Percentiles rank a stretch among this genome's conserved stretches.
phyloP scores from a whole-genome alignment of 2,113 vertebrate species.

The Neodon shergylaensis region DNA sequence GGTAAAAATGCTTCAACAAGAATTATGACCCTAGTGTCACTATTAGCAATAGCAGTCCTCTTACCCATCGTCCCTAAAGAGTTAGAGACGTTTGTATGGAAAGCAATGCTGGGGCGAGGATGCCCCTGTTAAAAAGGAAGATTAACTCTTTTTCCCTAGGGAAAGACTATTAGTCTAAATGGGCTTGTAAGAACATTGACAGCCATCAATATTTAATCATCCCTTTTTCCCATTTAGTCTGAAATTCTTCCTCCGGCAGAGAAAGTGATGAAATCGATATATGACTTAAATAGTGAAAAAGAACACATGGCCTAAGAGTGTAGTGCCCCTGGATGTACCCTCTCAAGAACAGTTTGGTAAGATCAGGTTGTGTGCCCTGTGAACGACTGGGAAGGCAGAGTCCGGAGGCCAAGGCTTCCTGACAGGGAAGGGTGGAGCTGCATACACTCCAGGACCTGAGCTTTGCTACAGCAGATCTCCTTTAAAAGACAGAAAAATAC shows the following conservation, averaged over 20 bases:
- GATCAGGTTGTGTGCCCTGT: neutral
- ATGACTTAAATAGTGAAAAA: conserved; percentile 4
- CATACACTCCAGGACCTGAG: neutral
- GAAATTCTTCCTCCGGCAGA: conserved; percentile 57
- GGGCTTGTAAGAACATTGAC: conserved; percentile 46
- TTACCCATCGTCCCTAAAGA: neutral
- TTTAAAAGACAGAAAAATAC: conserved; percentile 10
- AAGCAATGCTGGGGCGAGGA: neutral
- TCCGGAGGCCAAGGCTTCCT: neutral
- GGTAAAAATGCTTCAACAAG: conserved; percentile 51
- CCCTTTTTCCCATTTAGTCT: conserved; percentile 60
- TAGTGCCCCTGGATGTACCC: neutral
- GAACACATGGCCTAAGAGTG: neutral
- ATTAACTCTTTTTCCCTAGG: neutral
- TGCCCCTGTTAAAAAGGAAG: neutral
- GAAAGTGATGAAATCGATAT: conserved; percentile 67
- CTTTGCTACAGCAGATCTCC: neutral
- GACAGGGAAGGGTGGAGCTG: neutral
- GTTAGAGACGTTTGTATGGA: neutral
- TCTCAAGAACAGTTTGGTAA: neutral
- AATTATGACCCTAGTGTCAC: conserved; percentile 25
- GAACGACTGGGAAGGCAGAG: neutral
- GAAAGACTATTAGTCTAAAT: conserved; percentile 30
- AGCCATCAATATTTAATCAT: conserved; percentile 72
- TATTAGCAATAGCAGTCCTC: conserved; percentile 31